These are phyloP conservation scores for Cotesia congregata DNA, from an alignment of 2,888 invertebrate species.

Conservation along the genomic window DNA sequence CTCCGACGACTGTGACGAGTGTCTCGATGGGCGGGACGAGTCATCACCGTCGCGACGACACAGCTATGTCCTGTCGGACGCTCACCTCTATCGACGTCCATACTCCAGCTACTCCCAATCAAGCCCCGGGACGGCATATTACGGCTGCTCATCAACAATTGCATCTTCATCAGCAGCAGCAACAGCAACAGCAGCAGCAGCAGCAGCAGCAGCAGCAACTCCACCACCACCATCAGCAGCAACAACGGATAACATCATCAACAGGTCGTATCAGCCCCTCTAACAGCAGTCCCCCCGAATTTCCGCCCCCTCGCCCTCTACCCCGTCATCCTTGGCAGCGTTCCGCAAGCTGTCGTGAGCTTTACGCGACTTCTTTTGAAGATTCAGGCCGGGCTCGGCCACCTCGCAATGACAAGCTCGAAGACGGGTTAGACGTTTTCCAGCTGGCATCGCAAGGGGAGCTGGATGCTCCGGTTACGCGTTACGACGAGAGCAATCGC, in stretches of 20 bases:
- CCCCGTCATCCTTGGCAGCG: constrained; percentile 79
- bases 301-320: constrained; percentile 69
- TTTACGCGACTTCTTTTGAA: constrained; percentile 83
- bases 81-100: constrained; percentile 74
- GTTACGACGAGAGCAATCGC: constrained; percentile 79
- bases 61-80: constrained; percentile 75
- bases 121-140: constrained; percentile 64
- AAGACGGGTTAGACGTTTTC: constrained; percentile 54
- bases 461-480: constrained; percentile 80
- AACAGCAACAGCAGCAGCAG: constrained; percentile 63
- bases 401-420: constrained; percentile 33
- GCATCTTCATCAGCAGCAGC: constrained; percentile 57
- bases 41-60: constrained; percentile 74
- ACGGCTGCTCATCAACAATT: constrained; percentile 46
- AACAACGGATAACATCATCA: constrained; percentile 67
- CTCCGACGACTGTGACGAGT: constrained; percentile 82
- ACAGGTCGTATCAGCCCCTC: constrained; percentile 71
- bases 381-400: constrained; percentile 77
- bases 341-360: constrained; percentile 86
- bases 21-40: constrained; percentile 76
- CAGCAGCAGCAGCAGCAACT: constrained; percentile 57
- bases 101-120: constrained; percentile 73
- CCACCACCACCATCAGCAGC: constrained; percentile 58
- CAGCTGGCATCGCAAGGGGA: constrained; percentile 69
- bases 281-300: constrained; percentile 70